Conservation (phyloP, 2,888 invertebrate species). For the Oligia strigilis region DNA sequence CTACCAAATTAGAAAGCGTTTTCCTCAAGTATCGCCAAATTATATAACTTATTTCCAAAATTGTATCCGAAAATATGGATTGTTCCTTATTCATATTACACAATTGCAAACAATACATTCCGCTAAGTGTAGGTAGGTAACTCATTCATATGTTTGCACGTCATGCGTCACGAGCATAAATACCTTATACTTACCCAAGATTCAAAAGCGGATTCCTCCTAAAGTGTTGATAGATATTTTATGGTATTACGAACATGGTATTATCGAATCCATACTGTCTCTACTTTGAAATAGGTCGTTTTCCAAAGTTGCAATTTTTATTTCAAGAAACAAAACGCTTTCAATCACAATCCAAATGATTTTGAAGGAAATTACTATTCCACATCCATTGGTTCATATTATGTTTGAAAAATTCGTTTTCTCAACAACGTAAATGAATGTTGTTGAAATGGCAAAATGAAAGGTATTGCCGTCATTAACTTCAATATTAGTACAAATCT, state of each 20-base stretch:
- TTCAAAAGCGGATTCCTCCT: background rate
- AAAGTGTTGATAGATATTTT: background rate
- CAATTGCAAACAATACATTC: background rate
- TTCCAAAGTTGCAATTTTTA: background rate
- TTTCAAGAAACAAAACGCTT: background rate
- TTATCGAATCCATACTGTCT: background rate
- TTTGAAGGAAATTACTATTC: background rate
- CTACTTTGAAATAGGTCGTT: background rate
- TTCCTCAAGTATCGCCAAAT: background rate
- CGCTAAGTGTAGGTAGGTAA: background rate
- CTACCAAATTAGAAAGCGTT: background rate
- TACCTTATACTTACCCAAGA: background rate
- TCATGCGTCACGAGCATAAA: background rate
- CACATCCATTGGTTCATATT: too few species aligned
- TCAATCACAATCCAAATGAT: background rate
- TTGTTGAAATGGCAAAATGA: background rate
- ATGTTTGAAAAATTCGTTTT: background rate
- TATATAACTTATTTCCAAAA: background rate
- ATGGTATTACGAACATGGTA: background rate
- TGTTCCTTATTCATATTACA: background rate
- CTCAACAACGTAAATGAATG: background rate
- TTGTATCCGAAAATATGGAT: background rate
- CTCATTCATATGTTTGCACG: background rate
- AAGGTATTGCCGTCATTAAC: conserved; percentile 1
- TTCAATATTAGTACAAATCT: conserved; percentile 17